Conservation (phyloP, 2,888 invertebrate species). For the Luperina testacea region DNA sequence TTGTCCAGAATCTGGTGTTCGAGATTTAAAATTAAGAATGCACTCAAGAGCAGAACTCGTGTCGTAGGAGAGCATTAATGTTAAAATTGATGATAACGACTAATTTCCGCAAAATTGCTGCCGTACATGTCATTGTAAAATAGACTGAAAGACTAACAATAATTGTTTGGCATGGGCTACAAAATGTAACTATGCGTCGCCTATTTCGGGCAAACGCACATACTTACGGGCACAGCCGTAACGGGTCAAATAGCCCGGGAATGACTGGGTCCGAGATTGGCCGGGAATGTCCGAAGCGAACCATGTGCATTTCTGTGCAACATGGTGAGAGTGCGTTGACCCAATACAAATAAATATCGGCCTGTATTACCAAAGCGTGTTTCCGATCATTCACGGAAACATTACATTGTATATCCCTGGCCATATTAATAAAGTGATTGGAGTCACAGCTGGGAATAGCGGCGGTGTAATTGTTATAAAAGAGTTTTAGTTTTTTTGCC, state of each 20-base stretch:
- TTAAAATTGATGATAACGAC: not conserved
- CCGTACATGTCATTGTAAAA: not conserved
- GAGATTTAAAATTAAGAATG: not conserved
- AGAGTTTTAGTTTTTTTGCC: not conserved
- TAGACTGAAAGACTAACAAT: conserved; percentile 3
- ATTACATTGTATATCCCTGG: conserved; percentile 62
- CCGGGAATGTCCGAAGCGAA: conserved; percentile 48
- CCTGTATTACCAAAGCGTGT: conserved; percentile 73
- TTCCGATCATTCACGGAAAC: conserved; percentile 81
- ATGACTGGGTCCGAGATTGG: conserved; percentile 46
- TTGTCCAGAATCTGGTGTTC: not conserved
- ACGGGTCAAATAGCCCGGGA: conserved; percentile 67
- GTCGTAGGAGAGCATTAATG: not conserved
- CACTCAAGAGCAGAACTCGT: not conserved
- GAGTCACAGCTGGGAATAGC: conserved; percentile 4
- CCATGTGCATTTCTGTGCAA: conserved; percentile 70
- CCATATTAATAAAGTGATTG: conserved; percentile 37
- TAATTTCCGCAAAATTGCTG: not conserved
- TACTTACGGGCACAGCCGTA: conserved; percentile 56
- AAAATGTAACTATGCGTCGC: conserved; percentile 35
- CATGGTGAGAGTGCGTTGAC: conserved; percentile 80
- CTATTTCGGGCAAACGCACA: conserved; percentile 49
- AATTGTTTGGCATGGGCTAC: conserved; percentile 24
- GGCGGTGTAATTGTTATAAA: not conserved
- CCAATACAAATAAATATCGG: conserved; percentile 80